Conservation (phyloP, 2,113 vertebrate species). For the Capricornis sumatraensis region DNA sequence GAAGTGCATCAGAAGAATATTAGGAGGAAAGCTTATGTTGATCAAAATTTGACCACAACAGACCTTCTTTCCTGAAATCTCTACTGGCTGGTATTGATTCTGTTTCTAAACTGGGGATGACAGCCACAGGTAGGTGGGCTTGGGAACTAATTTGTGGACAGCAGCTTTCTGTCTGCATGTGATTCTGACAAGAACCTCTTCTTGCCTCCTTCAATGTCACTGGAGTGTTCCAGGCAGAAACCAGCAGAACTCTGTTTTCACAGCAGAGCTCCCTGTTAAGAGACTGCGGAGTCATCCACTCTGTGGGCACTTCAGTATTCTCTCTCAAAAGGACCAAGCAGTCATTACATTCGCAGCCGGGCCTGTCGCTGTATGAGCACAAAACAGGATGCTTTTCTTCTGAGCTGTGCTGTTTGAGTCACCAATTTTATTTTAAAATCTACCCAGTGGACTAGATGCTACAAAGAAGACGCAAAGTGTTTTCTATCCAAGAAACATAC, state of each 20-base stretch:
- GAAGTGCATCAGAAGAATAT: neutral
- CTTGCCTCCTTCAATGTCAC: neutral
- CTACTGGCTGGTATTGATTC: neutral
- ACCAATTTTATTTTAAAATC: neutral
- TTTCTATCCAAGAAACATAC: neutral
- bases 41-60: neutral
- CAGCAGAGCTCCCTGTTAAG: neutral
- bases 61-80: neutral
- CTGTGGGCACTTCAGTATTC: neutral
- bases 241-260: neutral
- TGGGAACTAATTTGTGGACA: neutral
- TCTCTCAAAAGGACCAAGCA: neutral
- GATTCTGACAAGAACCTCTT: neutral
- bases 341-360: neutral
- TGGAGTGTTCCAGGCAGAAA: neutral
- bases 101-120: neutral
- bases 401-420: neutral
- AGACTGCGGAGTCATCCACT: neutral
- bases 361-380: neutral
- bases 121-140: neutral
- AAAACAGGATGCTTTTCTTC: neutral
- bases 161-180: neutral
- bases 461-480: neutral
- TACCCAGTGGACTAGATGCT: neutral
- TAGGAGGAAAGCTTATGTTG: neutral